Percentiles rank a stretch among this genome's conserved stretches.
phyloP scores from a whole-genome alignment of 1,140 invertebrate genomes.

The Heliconius hewitsoni region DNA sequence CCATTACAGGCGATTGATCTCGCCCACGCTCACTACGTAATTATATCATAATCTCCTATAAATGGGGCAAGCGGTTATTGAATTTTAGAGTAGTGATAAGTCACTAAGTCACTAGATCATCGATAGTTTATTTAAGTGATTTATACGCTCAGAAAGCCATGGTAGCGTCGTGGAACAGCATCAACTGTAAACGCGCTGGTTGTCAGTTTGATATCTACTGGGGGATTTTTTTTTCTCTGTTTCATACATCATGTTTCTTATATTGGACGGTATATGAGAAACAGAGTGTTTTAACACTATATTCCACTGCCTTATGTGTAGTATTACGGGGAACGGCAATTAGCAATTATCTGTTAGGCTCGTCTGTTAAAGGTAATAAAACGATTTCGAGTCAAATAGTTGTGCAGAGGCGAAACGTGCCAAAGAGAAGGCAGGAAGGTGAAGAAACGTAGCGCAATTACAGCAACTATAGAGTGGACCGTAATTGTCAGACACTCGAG shows the following conservation, averaged over 20 bases:
- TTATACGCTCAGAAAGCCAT: no score
- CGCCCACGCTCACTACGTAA: slow-evolving; percentile 15
- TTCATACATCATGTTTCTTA: no score
- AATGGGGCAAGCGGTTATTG: neutral
- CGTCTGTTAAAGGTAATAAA: neutral
- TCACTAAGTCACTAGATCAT: neutral
- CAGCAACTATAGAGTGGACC: neutral
- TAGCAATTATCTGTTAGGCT: no score
- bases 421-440: slow-evolving; percentile 8
- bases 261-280: no score
- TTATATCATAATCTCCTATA: slow-evolving; percentile 17
- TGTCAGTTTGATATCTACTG: no score
- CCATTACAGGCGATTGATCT: slow-evolving; percentile 19
- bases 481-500: neutral
- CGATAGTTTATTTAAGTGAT: no score
- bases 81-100: neutral
- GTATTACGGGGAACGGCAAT: no score
- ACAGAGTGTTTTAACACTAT: no score
- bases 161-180: no score
- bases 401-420: neutral
- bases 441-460: slow-evolving; percentile 11
- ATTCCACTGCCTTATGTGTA: no score
- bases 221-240: no score
- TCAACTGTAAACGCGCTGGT: no score
- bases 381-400: neutral